A percentile compares a stretch with the other conserved stretches of the same genome.
phyloP scores from a whole-genome alignment of 2,113 vertebrate genomes.

The Neopipo cinnamomea region DNA sequence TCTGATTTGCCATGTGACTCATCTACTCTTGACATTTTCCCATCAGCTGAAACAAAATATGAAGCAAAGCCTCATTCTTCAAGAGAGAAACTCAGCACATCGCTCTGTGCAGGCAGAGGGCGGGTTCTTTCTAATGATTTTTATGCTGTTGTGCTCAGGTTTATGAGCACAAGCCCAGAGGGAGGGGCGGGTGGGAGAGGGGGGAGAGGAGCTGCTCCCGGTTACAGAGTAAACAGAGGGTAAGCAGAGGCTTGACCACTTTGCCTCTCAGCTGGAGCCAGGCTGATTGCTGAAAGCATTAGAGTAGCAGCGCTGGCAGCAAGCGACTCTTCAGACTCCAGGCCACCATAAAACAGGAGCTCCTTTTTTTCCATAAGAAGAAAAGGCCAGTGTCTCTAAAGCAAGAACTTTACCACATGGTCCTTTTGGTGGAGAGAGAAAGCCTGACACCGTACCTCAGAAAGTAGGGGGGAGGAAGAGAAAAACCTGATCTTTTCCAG shows the following conservation, averaged over 20 bases:
- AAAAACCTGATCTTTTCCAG: background rate
- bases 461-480: background rate
- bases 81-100: background rate
- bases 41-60: background rate
- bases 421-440: slow-evolving; percentile 61
- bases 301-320: slow-evolving; percentile 57
- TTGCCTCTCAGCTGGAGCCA: background rate
- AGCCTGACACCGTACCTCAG: background rate
- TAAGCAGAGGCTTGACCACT: background rate
- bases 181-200: background rate
- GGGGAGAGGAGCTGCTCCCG: background rate
- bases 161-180: background rate
- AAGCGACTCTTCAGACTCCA: slow-evolving; percentile 42
- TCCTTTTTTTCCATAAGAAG: slow-evolving; percentile 76
- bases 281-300: slow-evolving; percentile 52
- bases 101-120: background rate
- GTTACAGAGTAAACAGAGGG: background rate
- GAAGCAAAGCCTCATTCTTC: background rate
- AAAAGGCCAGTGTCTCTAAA: slow-evolving; percentile 75
- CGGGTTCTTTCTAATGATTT: background rate
- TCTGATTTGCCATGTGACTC: background rate
- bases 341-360: slow-evolving; percentile 75
- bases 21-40: slow-evolving; percentile 3
- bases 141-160: background rate
- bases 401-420: slow-evolving; percentile 75